These are phyloP conservation scores for Hippolais icterina DNA, from an alignment of 2,113 vertebrate species.

Conservation along the genomic window DNA sequence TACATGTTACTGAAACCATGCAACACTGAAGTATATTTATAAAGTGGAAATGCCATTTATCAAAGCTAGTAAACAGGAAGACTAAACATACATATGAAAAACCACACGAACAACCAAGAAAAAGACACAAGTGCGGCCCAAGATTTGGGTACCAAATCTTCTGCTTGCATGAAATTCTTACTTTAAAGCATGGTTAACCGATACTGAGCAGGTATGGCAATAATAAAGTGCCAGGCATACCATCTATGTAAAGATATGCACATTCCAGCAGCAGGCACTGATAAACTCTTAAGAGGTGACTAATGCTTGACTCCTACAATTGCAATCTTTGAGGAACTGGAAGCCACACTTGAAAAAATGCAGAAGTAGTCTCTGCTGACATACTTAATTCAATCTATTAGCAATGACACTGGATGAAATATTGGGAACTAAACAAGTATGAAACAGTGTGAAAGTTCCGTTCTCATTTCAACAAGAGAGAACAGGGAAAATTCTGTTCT, in stretches of 20 bases:
- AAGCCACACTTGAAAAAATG: neutral
- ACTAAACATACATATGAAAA: neutral
- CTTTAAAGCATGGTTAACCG: neutral
- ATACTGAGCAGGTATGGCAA: neutral
- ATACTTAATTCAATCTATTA: neutral
- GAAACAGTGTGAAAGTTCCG: neutral
- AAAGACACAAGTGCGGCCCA: neutral
- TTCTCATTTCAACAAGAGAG: neutral
- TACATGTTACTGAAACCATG: neutral
- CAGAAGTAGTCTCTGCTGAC: neutral
- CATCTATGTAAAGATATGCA: neutral
- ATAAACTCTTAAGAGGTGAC: neutral
- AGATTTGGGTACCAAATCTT: neutral
- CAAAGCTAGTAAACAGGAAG: neutral
- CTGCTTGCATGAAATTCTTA: neutral
- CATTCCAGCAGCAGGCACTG: neutral
- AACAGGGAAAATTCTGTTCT: constrained; percentile 3
- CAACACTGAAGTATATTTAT: neutral
- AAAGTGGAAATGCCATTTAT: neutral
- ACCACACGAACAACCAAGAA: neutral
- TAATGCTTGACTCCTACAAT: neutral
- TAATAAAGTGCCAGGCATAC: neutral
- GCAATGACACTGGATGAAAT: neutral
- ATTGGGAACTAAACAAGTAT: neutral
- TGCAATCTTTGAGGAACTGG: neutral